phyloP scores from a whole-genome alignment of 2,888 invertebrate species.

The Nephrocerus scutellatus region DNA sequence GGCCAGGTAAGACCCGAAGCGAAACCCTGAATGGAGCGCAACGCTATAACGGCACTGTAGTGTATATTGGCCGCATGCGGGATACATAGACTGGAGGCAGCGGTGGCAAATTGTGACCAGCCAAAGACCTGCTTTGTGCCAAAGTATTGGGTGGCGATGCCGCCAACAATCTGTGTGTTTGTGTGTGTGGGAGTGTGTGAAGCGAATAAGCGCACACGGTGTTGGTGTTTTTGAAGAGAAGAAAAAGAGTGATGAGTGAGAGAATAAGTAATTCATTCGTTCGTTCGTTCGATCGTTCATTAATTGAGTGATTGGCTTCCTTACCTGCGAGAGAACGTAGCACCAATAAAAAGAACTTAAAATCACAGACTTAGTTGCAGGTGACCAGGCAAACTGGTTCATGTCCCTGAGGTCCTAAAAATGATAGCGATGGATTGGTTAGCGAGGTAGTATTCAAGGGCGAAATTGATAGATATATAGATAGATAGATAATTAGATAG shows the following conservation, averaged over 20 bases:
- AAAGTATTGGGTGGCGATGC: slow-evolving; percentile 61
- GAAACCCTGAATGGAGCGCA: slow-evolving; percentile 62
- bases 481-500: too few relatives aligned
- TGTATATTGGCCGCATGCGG: slow-evolving; percentile 58
- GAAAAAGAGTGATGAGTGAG: too few relatives aligned
- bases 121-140: slow-evolving; percentile 66
- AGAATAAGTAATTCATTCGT: too few relatives aligned
- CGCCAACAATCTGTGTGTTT: slow-evolving; percentile 57
- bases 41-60: slow-evolving; percentile 54
- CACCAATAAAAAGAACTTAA: slow-evolving; percentile 67
- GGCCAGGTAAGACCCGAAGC: slow-evolving; percentile 69
- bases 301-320: not conserved
- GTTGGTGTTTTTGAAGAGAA: too few relatives aligned
- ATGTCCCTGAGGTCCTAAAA: slow-evolving; percentile 7
- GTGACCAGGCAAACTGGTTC: slow-evolving; percentile 56
- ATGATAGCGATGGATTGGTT: too few relatives aligned
- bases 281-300: too few relatives aligned
- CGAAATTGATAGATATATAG: too few relatives aligned
- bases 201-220: too few relatives aligned
- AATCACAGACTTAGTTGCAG: slow-evolving; percentile 58
- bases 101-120: slow-evolving; percentile 63
- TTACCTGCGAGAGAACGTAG: slow-evolving; percentile 60
- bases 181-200: too few relatives aligned
- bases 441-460: too few relatives aligned
- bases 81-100: slow-evolving; percentile 59